Evolutionary conservation across 2,888 invertebrate genomes (phyloP), one percentile per base, ranked within the genome.

Genomic region (Meandrusa payeni): DNA sequence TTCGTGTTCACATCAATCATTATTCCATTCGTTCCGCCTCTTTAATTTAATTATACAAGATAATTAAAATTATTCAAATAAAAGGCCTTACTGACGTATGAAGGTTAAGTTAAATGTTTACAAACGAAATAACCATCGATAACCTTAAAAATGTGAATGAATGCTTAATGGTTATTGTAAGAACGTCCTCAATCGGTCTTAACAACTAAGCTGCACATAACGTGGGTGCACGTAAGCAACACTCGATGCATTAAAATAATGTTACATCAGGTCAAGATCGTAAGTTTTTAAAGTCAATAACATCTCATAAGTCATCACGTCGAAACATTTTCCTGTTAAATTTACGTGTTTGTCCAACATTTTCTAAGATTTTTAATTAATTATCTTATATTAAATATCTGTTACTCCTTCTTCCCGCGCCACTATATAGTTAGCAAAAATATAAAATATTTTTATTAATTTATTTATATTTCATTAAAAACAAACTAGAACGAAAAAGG

Each of bases 211-310:
- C 11, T 15, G 36, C 27, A 23, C 23, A 34, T 34, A 31, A 42
- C 24, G 23, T 33, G 9, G 5, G 9, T 31, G 11, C 17, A 23
- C 28, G 13, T 34, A 41, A 34, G n/a, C n/a, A n/a, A n/a, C 10
- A 5, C 5, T 10, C 40, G 9, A 26, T 17, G 29, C 44, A 41
- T 41, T 41, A 50, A 29, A 24, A 24, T 28, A 41, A 49, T 48
- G 48, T 47, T 39, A 26, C 24, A 11, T 23, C 13, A 42, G 48
- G 44, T 51, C 44, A 51, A 53, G 36, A 46, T 10, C 36, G 31
- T 6, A 9, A 4, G 15, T 24, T 29, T 33, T 36, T 17, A 7
- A 4, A 24, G 7, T 11, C 24, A 23, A 19, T 31, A n/a, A 17
- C 7, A 20, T 27, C 20, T 22, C 17, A 19, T 15, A 7, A 38